Evolutionary conservation across 2,113 vertebrate species (phyloP).

Genomic region (Hippocampus comes): DNA sequence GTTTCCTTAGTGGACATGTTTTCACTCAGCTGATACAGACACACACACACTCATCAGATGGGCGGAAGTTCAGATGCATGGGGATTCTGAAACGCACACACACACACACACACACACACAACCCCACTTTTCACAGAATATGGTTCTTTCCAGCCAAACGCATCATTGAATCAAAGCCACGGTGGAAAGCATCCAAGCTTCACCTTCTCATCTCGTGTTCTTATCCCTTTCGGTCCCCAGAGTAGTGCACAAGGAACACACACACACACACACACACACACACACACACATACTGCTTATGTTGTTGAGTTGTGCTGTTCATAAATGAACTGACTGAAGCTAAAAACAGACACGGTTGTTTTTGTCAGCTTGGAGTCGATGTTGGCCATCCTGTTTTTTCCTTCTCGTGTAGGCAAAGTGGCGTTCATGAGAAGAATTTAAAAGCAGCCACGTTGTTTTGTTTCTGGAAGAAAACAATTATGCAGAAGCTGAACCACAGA

Average conservation of each 20-base stretch:
- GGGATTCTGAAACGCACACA: too few relatives aligned
- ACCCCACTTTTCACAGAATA: neutral
- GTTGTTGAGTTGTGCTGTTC: conserved; percentile 14
- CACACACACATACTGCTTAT: neutral
- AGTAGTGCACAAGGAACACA: conserved; percentile 45
- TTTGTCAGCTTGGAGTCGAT: conserved; percentile 34
- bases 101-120: neutral
- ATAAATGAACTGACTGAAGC: conserved; percentile 52
- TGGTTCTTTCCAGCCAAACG: conserved; percentile 1
- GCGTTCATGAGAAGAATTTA: conserved; percentile 18
- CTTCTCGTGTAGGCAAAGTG: neutral
- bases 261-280: conserved; percentile 28
- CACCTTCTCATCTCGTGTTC: conserved; percentile 33
- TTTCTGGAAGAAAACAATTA: neutral
- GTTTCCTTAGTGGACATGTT: too few relatives aligned
- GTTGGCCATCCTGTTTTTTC: conserved; percentile 21
- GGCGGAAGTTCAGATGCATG: too few relatives aligned
- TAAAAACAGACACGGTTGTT: conserved; percentile 56
- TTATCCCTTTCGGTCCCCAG: conserved; percentile 46
- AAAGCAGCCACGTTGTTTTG: conserved; percentile 18
- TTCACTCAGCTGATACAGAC: too few relatives aligned
- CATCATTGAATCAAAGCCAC: neutral
- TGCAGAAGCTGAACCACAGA: neutral
- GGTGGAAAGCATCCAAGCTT: conserved; percentile 25
- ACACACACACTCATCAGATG: neutral